Conservation (phyloP, 2,888 invertebrate genomes). For the Luffia ferchaultella region DNA sequence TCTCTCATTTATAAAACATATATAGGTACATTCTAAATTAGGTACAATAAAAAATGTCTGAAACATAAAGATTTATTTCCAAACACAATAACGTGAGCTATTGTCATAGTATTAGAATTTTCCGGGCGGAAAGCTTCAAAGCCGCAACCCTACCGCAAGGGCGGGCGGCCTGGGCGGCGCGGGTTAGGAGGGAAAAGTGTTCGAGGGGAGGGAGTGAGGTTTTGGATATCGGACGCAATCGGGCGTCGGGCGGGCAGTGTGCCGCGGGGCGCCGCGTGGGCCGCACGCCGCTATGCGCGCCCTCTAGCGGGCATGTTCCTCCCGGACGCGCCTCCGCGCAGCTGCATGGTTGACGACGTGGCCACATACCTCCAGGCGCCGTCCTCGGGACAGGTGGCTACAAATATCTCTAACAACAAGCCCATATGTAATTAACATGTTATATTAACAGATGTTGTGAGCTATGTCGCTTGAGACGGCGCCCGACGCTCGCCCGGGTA, state of each 20-base stretch:
- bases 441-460: slow-evolving; percentile 67
- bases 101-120: background rate
- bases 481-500: slow-evolving; percentile 55
- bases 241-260: slow-evolving; percentile 27
- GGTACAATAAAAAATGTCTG: too few relatives aligned
- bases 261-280: slow-evolving; percentile 61
- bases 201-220: too few relatives aligned
- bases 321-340: slow-evolving; percentile 89
- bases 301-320: slow-evolving; percentile 79
- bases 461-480: slow-evolving; percentile 57
- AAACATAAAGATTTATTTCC: too few relatives aligned
- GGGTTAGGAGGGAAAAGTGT: too few relatives aligned
- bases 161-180: background rate
- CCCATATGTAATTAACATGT: slow-evolving; percentile 67
- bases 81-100: too few relatives aligned
- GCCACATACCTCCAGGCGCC: slow-evolving; percentile 94
- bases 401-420: slow-evolving; percentile 59
- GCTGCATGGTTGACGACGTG: slow-evolving; percentile 97
- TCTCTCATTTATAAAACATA: too few relatives aligned
- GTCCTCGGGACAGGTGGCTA: slow-evolving; percentile 92
- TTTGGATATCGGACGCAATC: too few relatives aligned
- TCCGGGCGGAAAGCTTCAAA: slow-evolving; percentile 16
- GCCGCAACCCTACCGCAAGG: slow-evolving; percentile 10
- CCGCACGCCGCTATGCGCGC: slow-evolving; percentile 56
- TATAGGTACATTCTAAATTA: too few relatives aligned